These are phyloP conservation scores for Crenuchus spilurus DNA, from an alignment of 2,797 vertebrate species.

Conservation along the genomic window DNA sequence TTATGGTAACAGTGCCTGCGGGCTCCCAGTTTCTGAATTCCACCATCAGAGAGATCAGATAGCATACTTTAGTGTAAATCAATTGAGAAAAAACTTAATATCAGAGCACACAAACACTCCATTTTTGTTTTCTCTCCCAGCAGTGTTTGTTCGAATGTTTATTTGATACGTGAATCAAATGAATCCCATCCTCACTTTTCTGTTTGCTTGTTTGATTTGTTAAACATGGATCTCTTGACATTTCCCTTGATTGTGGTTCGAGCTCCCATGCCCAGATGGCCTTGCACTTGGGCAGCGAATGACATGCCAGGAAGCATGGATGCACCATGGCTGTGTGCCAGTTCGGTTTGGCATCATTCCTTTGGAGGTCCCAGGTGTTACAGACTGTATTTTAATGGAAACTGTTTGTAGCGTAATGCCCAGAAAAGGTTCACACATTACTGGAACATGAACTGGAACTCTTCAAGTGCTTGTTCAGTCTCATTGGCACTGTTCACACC, in stretches of 20 bases:
- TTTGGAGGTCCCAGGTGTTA: constrained; percentile 30
- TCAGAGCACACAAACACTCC: background rate
- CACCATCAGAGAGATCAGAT: constrained; percentile 39
- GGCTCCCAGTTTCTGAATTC: constrained; percentile 42
- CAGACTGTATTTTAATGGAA: constrained; percentile 22
- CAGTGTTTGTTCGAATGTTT: background rate
- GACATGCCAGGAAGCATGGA: constrained; percentile 4
- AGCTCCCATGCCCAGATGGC: constrained; percentile 11
- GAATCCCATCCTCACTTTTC: background rate
- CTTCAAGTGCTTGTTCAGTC: too few species aligned
- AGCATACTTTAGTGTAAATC: constrained; percentile 42
- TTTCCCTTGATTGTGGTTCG: constrained; percentile 21
- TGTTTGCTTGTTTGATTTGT: constrained; percentile 25
- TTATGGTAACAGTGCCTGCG: constrained; percentile 15
- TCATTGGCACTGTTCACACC: too few species aligned
- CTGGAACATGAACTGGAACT: too few species aligned
- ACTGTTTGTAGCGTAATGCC: background rate
- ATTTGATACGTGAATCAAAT: background rate
- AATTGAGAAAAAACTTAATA: background rate
- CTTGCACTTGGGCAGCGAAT: constrained; percentile 17
- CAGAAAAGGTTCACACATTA: background rate
- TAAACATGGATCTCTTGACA: background rate
- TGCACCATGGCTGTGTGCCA: constrained; percentile 17
- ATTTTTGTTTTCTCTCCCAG: too few species aligned
- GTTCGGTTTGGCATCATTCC: constrained; percentile 30